Conservation (phyloP, 2,113 vertebrate genomes). For the Xenopus borealis region DNA sequence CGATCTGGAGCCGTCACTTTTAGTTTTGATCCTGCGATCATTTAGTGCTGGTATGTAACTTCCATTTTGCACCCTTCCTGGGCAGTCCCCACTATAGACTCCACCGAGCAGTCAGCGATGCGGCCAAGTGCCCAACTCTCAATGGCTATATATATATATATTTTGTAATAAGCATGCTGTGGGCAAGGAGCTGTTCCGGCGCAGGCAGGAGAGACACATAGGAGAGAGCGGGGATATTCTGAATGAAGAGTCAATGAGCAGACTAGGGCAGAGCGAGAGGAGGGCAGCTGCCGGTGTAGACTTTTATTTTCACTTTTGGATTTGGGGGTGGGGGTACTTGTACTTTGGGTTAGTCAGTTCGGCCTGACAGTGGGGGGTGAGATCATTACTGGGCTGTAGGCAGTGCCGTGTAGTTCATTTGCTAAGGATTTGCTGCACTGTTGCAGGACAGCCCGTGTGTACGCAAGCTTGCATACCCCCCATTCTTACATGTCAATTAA, state of each 20-base stretch:
- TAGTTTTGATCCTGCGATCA: constrained; percentile 70
- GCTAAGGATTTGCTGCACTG: too few species aligned
- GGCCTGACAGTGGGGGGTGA: too few species aligned
- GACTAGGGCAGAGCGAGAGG: constrained; percentile 53
- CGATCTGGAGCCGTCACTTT: constrained; percentile 82
- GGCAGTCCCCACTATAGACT: background rate
- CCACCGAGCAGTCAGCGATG: too few species aligned
- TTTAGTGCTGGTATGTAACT: constrained; percentile 63
- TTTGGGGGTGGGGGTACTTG: constrained; percentile 46
- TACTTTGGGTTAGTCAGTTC: too few species aligned
- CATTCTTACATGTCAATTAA: too few species aligned
- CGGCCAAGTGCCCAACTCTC: too few species aligned
- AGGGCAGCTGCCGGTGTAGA: constrained; percentile 47
- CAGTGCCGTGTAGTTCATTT: too few species aligned
- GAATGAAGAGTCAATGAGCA: constrained; percentile 36
- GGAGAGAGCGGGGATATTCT: constrained; percentile 51
- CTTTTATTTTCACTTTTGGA: constrained; percentile 74
- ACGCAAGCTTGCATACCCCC: too few species aligned
- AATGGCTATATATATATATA: too few species aligned
- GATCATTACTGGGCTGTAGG: too few species aligned
- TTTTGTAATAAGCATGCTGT: too few species aligned
- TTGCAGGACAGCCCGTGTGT: too few species aligned
- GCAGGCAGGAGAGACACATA: constrained; percentile 54
- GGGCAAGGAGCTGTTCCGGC: background rate
- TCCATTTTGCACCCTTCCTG: constrained; percentile 54